A percentile compares a stretch with the other conserved stretches of the same genome.
Conservation (phyloP, 92 coral and sea anemone species). For the Parazoanthus darwini region DNA sequence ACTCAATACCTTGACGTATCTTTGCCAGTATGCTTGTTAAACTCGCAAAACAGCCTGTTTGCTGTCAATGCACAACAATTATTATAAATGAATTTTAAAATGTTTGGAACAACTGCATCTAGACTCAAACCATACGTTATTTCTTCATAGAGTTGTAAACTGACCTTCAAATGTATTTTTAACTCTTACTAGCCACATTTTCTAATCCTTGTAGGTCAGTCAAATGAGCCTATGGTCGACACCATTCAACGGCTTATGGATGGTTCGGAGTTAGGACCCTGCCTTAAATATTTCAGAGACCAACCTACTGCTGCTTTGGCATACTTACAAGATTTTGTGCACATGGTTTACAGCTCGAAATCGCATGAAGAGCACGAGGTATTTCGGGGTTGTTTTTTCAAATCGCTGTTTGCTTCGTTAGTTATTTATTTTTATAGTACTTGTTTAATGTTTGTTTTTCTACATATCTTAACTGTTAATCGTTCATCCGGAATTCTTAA, state of each 20-base stretch:
- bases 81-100: no score
- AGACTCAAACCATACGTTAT: no score
- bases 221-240: neutral
- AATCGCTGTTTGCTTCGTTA: neutral
- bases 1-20: no score
- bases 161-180: neutral
- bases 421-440: neutral
- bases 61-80: no score
- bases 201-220: neutral
- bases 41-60: no score
- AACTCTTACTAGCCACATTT: neutral
- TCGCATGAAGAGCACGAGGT: conserved; percentile 20
- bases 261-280: conserved; percentile 56
- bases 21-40: no score
- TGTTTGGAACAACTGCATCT: no score
- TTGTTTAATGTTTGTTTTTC: neutral
- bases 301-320: conserved; percentile 37
- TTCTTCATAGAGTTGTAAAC: neutral
- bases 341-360: conserved; percentile 63
- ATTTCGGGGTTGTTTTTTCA: neutral
- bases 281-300: conserved; percentile 30
- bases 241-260: conserved; percentile 40
- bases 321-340: conserved; percentile 72
- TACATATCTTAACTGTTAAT: no score
- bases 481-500: no score